Conservation (phyloP, 37 sponge, comb jelly and placozoan species). For the Halichondria panicea region DNA sequence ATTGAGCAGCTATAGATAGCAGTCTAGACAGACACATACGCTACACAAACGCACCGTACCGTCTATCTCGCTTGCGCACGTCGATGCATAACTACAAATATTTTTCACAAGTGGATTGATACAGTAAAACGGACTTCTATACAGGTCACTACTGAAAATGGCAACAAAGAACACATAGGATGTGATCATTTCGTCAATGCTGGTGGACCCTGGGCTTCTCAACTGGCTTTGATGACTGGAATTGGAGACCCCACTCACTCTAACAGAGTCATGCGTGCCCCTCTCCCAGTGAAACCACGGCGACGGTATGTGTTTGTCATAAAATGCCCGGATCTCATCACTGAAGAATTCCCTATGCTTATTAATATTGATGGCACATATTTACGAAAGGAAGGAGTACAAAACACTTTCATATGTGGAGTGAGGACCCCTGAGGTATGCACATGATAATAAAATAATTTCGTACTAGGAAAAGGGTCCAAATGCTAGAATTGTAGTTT, state of each 20-base stretch:
- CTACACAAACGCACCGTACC: too few relatives aligned
- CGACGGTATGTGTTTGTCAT: conserved; percentile 77
- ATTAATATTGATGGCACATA: conserved; percentile 60
- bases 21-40: too few relatives aligned
- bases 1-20: too few relatives aligned
- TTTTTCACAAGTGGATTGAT: too few relatives aligned
- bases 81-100: too few relatives aligned
- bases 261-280: conserved; percentile 37
- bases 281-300: conserved; percentile 75
- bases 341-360: conserved; percentile 36
- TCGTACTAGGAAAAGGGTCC: background rate
- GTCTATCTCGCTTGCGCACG: too few relatives aligned
- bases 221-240: conserved; percentile 68
- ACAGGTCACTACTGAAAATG: too few relatives aligned
- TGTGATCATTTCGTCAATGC: conserved; percentile 79
- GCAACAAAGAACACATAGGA: too few relatives aligned
- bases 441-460: background rate
- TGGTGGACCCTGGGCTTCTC: conserved; percentile 78
- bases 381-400: conserved; percentile 37
- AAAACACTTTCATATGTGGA: conserved; percentile 57
- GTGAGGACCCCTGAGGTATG: conserved; percentile 39
- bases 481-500: background rate
- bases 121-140: too few relatives aligned
- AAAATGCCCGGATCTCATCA: conserved; percentile 47
- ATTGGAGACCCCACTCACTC: conserved; percentile 50